Evolutionary conservation across 2,113 vertebrate genomes (phyloP).

Genomic region (Vireo altiloquus): DNA sequence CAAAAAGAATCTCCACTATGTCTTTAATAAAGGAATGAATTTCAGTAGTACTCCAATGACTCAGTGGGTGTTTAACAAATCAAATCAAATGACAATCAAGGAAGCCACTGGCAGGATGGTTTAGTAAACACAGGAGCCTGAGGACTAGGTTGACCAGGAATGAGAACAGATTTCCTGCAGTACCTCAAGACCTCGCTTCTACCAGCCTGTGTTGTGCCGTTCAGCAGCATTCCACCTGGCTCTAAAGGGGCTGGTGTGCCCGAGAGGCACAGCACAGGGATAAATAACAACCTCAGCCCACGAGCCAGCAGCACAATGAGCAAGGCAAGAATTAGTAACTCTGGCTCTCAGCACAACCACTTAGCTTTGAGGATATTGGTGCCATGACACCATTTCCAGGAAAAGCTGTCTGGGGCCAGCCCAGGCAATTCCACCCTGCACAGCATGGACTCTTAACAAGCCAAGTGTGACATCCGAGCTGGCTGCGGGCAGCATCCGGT

Average conservation of each 20-base stretch:
- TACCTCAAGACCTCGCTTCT: neutral
- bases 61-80: neutral
- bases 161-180: neutral
- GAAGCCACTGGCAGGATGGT: neutral
- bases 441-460: neutral
- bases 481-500: neutral
- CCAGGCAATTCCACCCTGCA: slow-evolving; percentile 2
- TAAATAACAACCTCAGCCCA: neutral
- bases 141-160: neutral
- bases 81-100: neutral
- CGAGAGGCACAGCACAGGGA: neutral
- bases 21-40: neutral
- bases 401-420: neutral
- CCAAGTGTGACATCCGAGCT: slow-evolving; percentile 7
- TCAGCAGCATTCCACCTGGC: neutral
- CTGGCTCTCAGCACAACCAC: neutral
- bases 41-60: neutral
- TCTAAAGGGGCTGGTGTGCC: neutral
- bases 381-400: neutral
- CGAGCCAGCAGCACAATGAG: neutral
- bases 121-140: neutral
- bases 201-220: neutral
- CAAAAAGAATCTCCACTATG: neutral
- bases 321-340: neutral
- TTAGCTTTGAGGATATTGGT: neutral